Conservation (phyloP, 1,140 invertebrate species). For the Matsumurasca onukii region DNA sequence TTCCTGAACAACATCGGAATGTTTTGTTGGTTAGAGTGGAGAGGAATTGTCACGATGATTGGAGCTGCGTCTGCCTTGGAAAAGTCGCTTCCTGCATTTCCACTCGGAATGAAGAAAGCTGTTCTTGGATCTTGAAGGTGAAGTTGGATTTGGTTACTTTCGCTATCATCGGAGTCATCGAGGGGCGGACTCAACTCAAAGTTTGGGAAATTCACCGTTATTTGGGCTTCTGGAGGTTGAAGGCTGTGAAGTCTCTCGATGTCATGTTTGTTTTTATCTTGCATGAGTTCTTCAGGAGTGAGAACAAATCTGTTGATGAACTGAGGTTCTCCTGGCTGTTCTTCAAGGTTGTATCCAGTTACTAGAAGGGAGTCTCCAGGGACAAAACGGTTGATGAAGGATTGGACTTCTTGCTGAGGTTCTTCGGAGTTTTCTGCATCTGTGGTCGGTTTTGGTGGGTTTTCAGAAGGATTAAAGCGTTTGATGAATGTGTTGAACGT, state of each 20-base stretch:
- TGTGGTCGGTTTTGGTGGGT: background rate
- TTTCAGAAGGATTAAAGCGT: constrained; percentile 15
- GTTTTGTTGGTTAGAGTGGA: constrained; percentile 13
- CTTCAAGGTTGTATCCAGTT: background rate
- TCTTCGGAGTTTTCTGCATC: background rate
- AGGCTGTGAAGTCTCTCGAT: constrained; percentile 10
- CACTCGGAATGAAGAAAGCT: constrained; percentile 35
- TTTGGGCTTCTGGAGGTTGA: background rate
- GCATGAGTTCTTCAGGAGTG: background rate
- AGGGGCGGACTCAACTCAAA: constrained; percentile 31
- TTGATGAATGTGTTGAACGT: constrained; percentile 22
- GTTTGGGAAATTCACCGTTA: constrained; percentile 18
- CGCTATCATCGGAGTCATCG: constrained; percentile 26
- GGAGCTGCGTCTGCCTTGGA: constrained; percentile 31
- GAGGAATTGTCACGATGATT: constrained; percentile 35
- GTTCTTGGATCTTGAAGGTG: constrained; percentile 35
- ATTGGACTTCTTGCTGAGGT: background rate
- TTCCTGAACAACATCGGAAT: constrained; percentile 19
- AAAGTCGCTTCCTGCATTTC: background rate
- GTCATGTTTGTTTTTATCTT: constrained; percentile 1
- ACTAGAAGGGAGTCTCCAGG: background rate
- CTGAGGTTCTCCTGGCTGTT: background rate
- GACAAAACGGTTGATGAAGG: constrained; percentile 20
- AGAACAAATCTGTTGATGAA: constrained; percentile 15
- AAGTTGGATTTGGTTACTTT: constrained; percentile 37